Conservation (phyloP, 2,797 vertebrate genomes). For the Hylomyscus alleni region DNA sequence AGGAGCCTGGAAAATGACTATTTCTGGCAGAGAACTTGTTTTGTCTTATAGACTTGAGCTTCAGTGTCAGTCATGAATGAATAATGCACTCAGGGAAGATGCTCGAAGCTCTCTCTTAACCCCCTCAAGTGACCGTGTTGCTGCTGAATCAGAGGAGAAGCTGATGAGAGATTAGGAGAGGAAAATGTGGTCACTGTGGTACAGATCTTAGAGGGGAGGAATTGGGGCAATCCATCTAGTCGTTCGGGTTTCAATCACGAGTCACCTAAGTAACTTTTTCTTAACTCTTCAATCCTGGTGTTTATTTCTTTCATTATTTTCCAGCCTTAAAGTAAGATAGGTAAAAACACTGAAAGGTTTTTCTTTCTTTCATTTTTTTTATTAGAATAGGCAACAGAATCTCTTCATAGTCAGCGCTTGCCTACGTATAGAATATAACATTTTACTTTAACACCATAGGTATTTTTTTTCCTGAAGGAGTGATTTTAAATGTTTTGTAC, state of each 20-base stretch:
- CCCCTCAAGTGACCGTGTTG: constrained; percentile 75
- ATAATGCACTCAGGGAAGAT: constrained; percentile 81
- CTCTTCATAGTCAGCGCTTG: constrained; percentile 66
- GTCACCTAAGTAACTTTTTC: constrained; percentile 77
- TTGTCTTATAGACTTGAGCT: constrained; percentile 83
- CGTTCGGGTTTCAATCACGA: constrained; percentile 79
- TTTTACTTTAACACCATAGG: constrained; percentile 75
- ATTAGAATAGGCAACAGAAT: background rate
- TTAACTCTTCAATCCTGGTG: constrained; percentile 70
- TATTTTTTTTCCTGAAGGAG: constrained; percentile 77
- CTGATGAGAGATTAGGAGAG: constrained; percentile 68
- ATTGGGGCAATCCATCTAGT: constrained; percentile 77
- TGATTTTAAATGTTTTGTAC: constrained; percentile 78
- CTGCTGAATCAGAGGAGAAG: constrained; percentile 52
- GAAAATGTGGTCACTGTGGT: constrained; percentile 68
- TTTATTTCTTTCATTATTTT: constrained; percentile 80
- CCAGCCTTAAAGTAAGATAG: constrained; percentile 60
- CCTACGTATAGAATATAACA: constrained; percentile 57
- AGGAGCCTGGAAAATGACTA: constrained; percentile 81
- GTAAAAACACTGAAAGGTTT: constrained; percentile 58
- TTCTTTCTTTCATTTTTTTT: background rate
- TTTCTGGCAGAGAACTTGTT: constrained; percentile 84
- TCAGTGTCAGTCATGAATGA: constrained; percentile 82
- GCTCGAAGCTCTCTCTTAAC: constrained; percentile 80
- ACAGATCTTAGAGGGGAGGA: constrained; percentile 76